Conservation (phyloP, 1,140 invertebrate species). For the Argopecten irradians region DNA sequence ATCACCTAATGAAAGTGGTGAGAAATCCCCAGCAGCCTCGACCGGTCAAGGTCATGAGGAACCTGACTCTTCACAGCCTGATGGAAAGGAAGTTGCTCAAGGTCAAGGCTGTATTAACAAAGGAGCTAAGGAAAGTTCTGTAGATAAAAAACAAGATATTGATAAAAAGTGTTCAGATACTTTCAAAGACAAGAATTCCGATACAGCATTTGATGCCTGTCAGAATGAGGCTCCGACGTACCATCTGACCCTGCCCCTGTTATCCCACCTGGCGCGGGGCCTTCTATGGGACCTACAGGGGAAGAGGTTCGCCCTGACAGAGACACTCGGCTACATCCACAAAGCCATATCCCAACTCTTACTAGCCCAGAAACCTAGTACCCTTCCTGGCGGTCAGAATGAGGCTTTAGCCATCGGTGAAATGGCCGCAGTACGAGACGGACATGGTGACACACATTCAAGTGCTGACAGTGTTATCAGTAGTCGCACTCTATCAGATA, state of each 20-base stretch:
- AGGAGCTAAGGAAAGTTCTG: background rate
- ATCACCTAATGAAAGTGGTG: background rate
- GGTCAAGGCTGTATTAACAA: background rate
- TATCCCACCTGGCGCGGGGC: slow-evolving; percentile 64
- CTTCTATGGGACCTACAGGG: slow-evolving; percentile 71
- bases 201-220: background rate
- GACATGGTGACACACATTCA: background rate
- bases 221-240: slow-evolving; percentile 7
- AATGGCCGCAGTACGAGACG: background rate
- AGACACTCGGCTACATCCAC: slow-evolving; percentile 71
- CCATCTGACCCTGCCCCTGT: slow-evolving; percentile 50
- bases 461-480: background rate
- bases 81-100: background rate
- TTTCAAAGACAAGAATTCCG: background rate
- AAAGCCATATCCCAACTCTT: slow-evolving; percentile 71
- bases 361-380: slow-evolving; percentile 60
- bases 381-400: slow-evolving; percentile 2
- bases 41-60: background rate
- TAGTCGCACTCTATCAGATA: background rate
- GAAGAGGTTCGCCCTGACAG: slow-evolving; percentile 67
- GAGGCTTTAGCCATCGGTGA: background rate
- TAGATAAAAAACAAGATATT: background rate
- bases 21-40: background rate
- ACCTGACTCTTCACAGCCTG: background rate
- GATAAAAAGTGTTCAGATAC: background rate